Base-by-base conservation (phyloP, 1,140 invertebrate genomes). In the Drosophila tristis region DNA sequence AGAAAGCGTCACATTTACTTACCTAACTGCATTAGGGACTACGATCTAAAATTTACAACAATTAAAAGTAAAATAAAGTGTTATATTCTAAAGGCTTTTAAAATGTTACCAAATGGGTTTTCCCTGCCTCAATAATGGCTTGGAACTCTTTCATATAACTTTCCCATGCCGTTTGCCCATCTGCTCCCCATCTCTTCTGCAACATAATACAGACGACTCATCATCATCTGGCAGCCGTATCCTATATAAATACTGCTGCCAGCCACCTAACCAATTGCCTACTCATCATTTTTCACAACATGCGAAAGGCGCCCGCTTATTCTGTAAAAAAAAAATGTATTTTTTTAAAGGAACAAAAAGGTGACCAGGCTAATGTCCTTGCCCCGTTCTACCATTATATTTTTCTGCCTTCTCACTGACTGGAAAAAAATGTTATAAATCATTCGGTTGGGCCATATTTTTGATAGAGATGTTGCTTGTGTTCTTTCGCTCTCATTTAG, bases 381-480 rank as follows among this genome's bases (percentile, higher is more conserved):
- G 51, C 11, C 9, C 35, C 35, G 9, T 65, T 62, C 82, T 65
- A 87, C 82, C 74, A 86, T 87, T 81, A 81, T 61, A 25, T 25
- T 25, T 70, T 66, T 82, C 13, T 77, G 59, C 58, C 49, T 50
- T 59, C 66, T 68, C 49, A 65, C 55, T 13, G 35, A 5, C 35
- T 39, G 51, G 54, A 61, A 65, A 78, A 77, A 73, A 82, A 75
- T 62, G 65, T 73, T 84, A 89, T 87, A 84, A 87, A 87, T 87
- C 84, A 87, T 87, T 76, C 47, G 75, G 23, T 13, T 49, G 70
- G 68, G 63, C 35, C 79, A 87, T 80, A 89, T 89, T 87, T 82
- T 87, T 89, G 89, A 87, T 87, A 89, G 84, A 87, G 75, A 74
- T 87, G 79, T 89, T 70, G 68, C 64, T 71, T 63, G 49, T 78